Evolutionary conservation across 92 coral and sea anemone genomes (phyloP).

Genomic region (Hydrozoanthus gracilis): DNA sequence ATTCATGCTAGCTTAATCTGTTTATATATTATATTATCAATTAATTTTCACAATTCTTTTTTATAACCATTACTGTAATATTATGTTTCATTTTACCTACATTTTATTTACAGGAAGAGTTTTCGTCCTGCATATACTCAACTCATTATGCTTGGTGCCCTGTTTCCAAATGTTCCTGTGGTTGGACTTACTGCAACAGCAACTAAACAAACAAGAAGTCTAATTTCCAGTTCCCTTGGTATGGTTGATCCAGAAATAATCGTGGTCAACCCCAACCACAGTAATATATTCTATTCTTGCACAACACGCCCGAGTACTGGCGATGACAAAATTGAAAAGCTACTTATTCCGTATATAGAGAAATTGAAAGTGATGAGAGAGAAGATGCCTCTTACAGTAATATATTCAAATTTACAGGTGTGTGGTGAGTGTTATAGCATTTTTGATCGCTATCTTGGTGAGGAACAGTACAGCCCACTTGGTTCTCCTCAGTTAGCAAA

Average conservation of each 20-base stretch:
- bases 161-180: not conserved
- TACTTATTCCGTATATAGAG: slow-evolving; percentile 49
- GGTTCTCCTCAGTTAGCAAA: slow-evolving; percentile 2
- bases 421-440: slow-evolving; percentile 1
- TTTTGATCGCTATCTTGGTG: slow-evolving; percentile 14
- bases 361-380: slow-evolving; percentile 47
- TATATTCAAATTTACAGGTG: slow-evolving; percentile 5
- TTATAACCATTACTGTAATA: too few relatives aligned
- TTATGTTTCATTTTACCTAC: not conserved
- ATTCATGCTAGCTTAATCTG: too few relatives aligned
- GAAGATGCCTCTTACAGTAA: slow-evolving; percentile 34
- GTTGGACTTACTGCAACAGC: slow-evolving; percentile 12
- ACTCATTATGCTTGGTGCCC: not conserved
- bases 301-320: slow-evolving; percentile 53
- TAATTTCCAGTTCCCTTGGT: slow-evolving; percentile 42
- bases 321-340: slow-evolving; percentile 50
- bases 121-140: slow-evolving; percentile 5
- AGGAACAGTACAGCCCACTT: slow-evolving; percentile 28
- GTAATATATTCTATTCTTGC: slow-evolving; percentile 54
- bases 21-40: too few relatives aligned
- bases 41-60: too few relatives aligned
- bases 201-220: not conserved
- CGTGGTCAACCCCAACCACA: slow-evolving; percentile 55
- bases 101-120: slow-evolving; percentile 7
- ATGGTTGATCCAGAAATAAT: slow-evolving; percentile 57